Base-by-base conservation (phyloP, 2,888 invertebrate species). In the Volucella zonaria region DNA sequence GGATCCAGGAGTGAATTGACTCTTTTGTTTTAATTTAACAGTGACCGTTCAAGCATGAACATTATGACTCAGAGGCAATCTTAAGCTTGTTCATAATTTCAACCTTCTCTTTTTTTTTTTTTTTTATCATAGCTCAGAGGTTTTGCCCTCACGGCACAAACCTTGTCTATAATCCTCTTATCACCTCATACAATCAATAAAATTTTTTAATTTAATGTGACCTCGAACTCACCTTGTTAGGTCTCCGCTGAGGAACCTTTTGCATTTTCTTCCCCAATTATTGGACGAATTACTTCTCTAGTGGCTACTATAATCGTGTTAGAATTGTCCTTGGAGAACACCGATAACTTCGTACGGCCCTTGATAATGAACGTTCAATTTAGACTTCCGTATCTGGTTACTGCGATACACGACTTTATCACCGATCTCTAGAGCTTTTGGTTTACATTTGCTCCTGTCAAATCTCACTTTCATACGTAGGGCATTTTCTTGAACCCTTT, bases 391-490 rank as follows among this genome's bases (percentile, higher is more conserved):
- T 1, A 68, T 68, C 10, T 66, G 66, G 12, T 43, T 43, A 4
- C 51, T 51, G 0, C 11, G 49, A n/a, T 79, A 83, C 10, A 68
- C 82, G 4, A 80, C 83, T 49, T 49, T 59, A 11, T 54, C 15
- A 2, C 85, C 68, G 10, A 85, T 85, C 10, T 67, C 3, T 14
- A 80, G 76, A 14, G 14, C 10, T 0, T 18, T 51, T 12, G 52
- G 52, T 1, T 18, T 52, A 23, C 52, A 43, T 43, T 61, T 61
- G 10, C 15, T 18, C 1, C 18, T 56, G 42, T 49, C 47, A 56
- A 81, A 86, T 45, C 73, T 38, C 2, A 31, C 14, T 70, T 81
- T 77, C 61, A 81, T 86, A 10, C 68, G 59, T 43, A 12, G 31
- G 11, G 68, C 62, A 42, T 54, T 67, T 54, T 67, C 54, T 3